Base-by-base conservation (phyloP, 2,888 invertebrate species). In the Drosophila antonietae region DNA sequence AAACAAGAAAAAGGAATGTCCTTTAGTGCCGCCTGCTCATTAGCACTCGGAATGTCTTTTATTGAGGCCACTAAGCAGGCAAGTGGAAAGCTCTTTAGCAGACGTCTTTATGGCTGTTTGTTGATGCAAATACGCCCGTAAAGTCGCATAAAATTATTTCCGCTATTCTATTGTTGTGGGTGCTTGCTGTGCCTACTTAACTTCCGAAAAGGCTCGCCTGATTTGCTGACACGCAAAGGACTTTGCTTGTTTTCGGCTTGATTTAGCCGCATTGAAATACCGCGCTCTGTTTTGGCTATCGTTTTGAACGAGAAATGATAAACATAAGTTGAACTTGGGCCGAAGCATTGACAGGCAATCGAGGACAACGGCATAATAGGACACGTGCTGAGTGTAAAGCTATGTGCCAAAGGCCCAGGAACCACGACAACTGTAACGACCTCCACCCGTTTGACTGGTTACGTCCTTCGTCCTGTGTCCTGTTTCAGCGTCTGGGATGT, bases 81-180 rank as follows among this genome's bases (percentile, higher is more conserved):
- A 41, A 55, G 28, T 55, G 55, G 55, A 70, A 46, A 67, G 69
- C 70, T 52, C 75, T 66, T 69, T 59, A 66, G 63, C 57, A 68
- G 81, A 72, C 77, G 75, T 78, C 80, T 83, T 88, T 81, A 84
- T 84, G 83, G 71, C 63, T 75, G 74, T 80, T 88, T 86, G 78
- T 68, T 86, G 68, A 86, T 88, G 86, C 74, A 86, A 86, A 86
- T 88, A 74, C 64, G 72, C 55, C 51, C 68, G 39, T 71, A 76
- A 72, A 75, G 75, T 66, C 58, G 73, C 76, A 83, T 86, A 83
- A 86, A 86, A 86, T 86, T 88, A 86, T 88, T 83, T 86, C 78
- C 82, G 86, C 78, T 71, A 75, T 88, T 83, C 82, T 69, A 78
- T 88, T 83, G 80, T 82, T 80, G 75, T 61, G 55, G 65, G 20